Evolutionary conservation across 2,113 vertebrate species (phyloP).

Genomic region (Scatophagus argus): DNA sequence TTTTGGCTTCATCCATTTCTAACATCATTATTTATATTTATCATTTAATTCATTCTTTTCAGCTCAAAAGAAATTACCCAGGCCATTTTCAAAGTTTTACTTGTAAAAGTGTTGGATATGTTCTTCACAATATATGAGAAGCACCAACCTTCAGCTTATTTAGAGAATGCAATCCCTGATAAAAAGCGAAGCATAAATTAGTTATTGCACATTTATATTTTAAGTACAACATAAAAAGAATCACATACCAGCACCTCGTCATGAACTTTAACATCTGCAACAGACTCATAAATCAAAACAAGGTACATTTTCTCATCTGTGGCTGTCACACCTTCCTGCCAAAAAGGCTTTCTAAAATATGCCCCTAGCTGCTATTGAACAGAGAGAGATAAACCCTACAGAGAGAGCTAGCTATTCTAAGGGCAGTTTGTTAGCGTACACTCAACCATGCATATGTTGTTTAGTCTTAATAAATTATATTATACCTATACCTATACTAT

Average conservation of each 20-base stretch:
- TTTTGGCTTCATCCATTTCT: neutral
- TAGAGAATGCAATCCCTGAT: neutral
- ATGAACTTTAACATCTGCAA: too few relatives aligned
- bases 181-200: neutral
- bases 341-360: too few relatives aligned
- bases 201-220: neutral
- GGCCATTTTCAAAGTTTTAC: neutral
- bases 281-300: too few relatives aligned
- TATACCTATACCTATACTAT: too few relatives aligned
- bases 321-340: too few relatives aligned
- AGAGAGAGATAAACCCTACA: too few relatives aligned
- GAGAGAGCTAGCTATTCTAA: slow-evolving; percentile 76
- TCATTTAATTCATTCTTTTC: neutral
- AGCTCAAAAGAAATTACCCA: neutral
- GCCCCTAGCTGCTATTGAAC: slow-evolving; percentile 72
- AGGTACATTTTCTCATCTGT: too few relatives aligned
- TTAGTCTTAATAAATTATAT: too few relatives aligned
- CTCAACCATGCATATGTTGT: too few relatives aligned
- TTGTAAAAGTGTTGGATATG: neutral
- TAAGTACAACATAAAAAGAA: neutral
- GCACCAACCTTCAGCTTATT: neutral
- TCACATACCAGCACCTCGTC: too few relatives aligned
- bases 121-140: neutral
- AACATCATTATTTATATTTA: neutral
- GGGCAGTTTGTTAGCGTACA: slow-evolving; percentile 73